These are phyloP conservation scores for Oreonectes daqikongensis DNA, from an alignment of 2,797 vertebrate species.

Conservation along the genomic window DNA sequence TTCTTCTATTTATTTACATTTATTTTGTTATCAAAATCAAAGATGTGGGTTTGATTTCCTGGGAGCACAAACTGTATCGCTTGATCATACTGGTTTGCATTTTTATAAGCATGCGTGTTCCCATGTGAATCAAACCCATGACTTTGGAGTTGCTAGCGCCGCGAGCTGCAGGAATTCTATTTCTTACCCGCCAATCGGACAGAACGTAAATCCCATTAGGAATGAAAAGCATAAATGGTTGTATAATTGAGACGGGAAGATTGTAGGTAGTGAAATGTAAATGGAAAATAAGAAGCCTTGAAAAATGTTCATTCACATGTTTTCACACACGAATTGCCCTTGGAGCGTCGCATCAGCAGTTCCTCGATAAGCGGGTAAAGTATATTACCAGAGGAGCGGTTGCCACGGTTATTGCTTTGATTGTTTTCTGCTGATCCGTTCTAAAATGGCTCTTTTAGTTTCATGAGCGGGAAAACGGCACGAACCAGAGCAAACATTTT, in stretches of 20 bases:
- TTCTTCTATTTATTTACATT: not conserved
- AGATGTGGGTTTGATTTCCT: not conserved
- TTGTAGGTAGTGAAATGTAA: slow-evolving; percentile 23
- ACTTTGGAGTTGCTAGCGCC: not conserved
- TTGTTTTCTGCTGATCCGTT: slow-evolving; percentile 44
- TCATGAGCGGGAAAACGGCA: slow-evolving; percentile 27
- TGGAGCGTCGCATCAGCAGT: slow-evolving; percentile 15
- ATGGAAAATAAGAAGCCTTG: slow-evolving; percentile 31
- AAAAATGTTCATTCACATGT: slow-evolving; percentile 20
- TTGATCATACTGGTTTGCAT: not conserved
- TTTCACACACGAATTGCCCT: slow-evolving; percentile 21
- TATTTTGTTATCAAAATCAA: not conserved
- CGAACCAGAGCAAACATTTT: slow-evolving; percentile 31
- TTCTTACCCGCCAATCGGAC: not conserved
- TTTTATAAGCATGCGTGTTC: not conserved
- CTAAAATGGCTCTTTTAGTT: slow-evolving; percentile 27
- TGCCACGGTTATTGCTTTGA: slow-evolving; percentile 47
- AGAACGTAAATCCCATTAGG: not conserved
- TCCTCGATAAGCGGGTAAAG: slow-evolving; percentile 32
- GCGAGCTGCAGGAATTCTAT: not conserved
- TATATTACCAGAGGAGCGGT: slow-evolving; percentile 10
- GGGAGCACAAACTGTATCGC: not conserved
- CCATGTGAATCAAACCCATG: not conserved
- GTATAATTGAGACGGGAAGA: not conserved
- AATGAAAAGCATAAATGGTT: not conserved